Evolutionary conservation across 2,797 vertebrate genomes (phyloP).

Genomic region (Potorous gilbertii): DNA sequence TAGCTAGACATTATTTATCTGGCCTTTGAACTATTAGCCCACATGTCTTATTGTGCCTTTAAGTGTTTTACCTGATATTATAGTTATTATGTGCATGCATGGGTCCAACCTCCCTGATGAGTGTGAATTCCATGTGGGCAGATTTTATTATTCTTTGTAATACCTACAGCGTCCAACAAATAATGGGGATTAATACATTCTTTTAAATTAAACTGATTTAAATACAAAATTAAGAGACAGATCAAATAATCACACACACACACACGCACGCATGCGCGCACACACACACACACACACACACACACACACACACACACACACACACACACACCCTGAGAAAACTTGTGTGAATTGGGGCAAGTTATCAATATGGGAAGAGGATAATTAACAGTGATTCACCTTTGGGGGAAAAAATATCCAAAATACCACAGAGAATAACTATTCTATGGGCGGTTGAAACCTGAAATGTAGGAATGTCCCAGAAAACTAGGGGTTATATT

Average conservation of each 20-base stretch:
- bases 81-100: neutral
- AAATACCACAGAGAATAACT: neutral
- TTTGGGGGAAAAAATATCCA: neutral
- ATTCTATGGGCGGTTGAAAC: constrained; percentile 20
- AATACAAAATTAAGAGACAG: constrained; percentile 10
- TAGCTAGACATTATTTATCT: neutral
- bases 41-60: neutral
- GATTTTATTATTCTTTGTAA: neutral
- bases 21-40: neutral
- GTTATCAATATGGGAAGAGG: constrained; percentile 8
- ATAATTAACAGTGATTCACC: neutral
- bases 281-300: neutral
- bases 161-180: neutral
- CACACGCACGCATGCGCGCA: neutral
- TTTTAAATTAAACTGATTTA: neutral
- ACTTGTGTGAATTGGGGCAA: neutral
- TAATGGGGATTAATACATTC: neutral
- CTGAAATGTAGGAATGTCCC: neutral
- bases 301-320: neutral
- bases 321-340: constrained; percentile 13
- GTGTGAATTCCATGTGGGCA: neutral
- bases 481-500: constrained; percentile 5
- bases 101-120: neutral
- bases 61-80: neutral
- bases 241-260: constrained; percentile 21